Base-by-base conservation (phyloP, 2,888 invertebrate genomes). In the Calameuta idolon region DNA sequence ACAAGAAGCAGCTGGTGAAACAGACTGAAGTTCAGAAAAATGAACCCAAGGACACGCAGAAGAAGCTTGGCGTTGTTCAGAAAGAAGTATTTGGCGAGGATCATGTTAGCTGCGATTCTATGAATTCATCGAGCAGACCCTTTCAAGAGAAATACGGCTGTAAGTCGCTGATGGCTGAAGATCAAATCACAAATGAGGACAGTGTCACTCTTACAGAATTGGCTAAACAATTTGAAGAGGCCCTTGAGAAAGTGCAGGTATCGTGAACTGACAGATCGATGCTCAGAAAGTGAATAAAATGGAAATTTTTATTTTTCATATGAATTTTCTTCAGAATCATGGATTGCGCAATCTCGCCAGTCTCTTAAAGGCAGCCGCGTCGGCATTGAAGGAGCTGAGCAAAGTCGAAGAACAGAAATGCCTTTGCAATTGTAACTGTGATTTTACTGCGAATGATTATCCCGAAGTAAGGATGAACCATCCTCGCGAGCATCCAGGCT, bases 241-340 rank as follows among this genome's bases (percentile, higher is more conserved):
- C 78, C 73, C 74, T 83, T n/a, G 37, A 79, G 30, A 82, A 73
- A 76, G 83, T 81, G 4, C 79, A 82, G 81, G 85, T 83, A 75
- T 4, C 1, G 71, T 71, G 12, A 23, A 71, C 12, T 2, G 12
- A 30, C 11, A 33, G 71, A 71, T 23, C 3, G 12, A 71, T 31
- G 15, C 12, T 55, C 9, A 71, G 23, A 23, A 35, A 3, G 15
- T 74, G 40, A 12, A 30, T 31, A 40, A 55, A 73, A 34, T 31
- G 12, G n/a, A 55, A 35, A 69, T 31, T 31, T 74, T 4, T 0
- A 12, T 31, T 31, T 71, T 5, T 71, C 31, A 23, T 3, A 9
- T 31, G 5, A 71, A 2, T 76, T 4, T 71, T 33, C 15, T 77
- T 23, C 75, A 85, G 85, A 77, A 77, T 73, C 80, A 81, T 30